Conservation (phyloP, 2,113 vertebrate genomes). For the Porphyrio hochstetteri region DNA sequence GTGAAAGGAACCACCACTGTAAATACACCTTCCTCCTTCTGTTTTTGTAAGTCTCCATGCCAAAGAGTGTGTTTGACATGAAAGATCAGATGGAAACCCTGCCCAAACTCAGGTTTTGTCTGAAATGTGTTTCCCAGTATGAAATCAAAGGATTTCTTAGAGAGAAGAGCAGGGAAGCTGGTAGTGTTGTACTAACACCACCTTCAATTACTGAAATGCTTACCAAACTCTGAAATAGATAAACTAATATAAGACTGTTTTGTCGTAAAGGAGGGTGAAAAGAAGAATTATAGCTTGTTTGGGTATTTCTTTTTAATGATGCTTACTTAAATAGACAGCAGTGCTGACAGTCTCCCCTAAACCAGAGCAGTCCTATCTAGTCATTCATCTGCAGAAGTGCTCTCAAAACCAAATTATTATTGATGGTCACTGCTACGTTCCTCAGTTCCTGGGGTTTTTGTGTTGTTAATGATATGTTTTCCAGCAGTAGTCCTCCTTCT, state of each 20-base stretch:
- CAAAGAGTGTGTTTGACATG: not conserved
- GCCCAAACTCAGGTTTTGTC: not conserved
- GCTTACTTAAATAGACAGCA: not conserved
- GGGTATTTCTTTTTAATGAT: not conserved
- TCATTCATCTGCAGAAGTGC: not conserved
- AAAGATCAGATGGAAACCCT: not conserved
- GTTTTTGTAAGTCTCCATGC: not conserved
- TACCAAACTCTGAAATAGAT: not conserved
- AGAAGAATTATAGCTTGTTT: not conserved
- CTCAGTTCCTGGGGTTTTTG: not conserved
- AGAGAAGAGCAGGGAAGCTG: not conserved
- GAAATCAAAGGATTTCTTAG: not conserved
- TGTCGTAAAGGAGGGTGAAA: not conserved
- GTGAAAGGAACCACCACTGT: not conserved
- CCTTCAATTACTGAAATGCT: not conserved
- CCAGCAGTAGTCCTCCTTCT: not conserved
- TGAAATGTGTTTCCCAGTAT: not conserved
- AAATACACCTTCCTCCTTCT: not conserved
- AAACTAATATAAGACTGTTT: not conserved
- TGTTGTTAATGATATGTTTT: not conserved
- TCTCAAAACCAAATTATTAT: not conserved
- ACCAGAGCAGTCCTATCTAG: not conserved
- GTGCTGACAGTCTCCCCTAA: not conserved
- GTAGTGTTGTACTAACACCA: not conserved
- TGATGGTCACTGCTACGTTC: not conserved